phyloP scores from a whole-genome alignment of 2,888 invertebrate species.

The Drosophila mercatorum region DNA sequence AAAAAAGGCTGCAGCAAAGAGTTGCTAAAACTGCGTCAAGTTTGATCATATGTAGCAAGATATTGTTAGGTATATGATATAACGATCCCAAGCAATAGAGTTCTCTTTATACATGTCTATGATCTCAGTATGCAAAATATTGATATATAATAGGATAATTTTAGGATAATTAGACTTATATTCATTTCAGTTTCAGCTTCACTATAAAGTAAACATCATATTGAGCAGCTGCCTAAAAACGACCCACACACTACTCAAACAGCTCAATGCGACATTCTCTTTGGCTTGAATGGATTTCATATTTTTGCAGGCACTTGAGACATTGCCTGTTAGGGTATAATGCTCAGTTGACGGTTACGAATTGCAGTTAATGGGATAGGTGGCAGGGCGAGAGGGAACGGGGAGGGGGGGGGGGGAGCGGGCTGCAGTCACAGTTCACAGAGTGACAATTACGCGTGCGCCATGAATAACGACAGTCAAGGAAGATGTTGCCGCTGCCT shows the following conservation, averaged over 20 bases:
- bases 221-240: too few species aligned
- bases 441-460: constrained; percentile 78
- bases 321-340: constrained; percentile 1
- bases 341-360: constrained; percentile 62
- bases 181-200: too few species aligned
- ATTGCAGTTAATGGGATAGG: constrained; percentile 71
- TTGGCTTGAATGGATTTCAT: background rate
- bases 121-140: background rate
- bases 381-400: background rate
- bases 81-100: too few species aligned
- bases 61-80: too few species aligned
- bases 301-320: background rate
- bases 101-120: background rate
- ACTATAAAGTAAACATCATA: too few species aligned
- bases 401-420: background rate
- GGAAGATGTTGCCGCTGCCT: constrained; percentile 33
- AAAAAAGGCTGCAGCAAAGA: too few species aligned
- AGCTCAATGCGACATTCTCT: background rate
- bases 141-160: background rate
- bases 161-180: background rate
- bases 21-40: too few species aligned
- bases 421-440: constrained; percentile 47
- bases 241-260: background rate
- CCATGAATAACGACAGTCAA: constrained; percentile 50
- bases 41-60: too few species aligned